These are phyloP conservation scores for Cacatua alba DNA, from an alignment of 2,113 vertebrate genomes.

Conservation along the genomic window DNA sequence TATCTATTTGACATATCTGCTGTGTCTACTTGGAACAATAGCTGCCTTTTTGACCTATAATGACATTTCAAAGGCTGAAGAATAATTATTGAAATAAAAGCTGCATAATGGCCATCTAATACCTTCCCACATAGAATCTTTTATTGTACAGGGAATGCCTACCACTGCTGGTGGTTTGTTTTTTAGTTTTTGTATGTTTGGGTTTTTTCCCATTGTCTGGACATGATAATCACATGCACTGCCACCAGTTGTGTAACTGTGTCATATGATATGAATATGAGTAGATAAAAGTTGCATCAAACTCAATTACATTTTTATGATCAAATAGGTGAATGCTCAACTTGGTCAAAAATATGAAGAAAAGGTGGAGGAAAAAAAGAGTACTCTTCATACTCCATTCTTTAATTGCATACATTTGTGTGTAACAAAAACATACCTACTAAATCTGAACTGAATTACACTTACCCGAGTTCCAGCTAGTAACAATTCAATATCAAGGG, in stretches of 20 bases:
- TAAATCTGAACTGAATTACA: background rate
- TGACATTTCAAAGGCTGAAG: conserved; percentile 72
- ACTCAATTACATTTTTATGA: background rate
- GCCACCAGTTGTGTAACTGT: conserved; percentile 11
- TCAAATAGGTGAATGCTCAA: background rate
- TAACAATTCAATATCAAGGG: background rate
- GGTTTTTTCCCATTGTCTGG: background rate
- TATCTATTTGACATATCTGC: background rate
- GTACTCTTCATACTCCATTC: background rate
- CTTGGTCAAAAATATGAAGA: background rate
- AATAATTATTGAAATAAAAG: conserved; percentile 78
- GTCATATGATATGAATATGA: background rate
- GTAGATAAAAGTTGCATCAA: background rate
- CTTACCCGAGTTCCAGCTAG: background rate
- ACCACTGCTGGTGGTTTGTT: background rate
- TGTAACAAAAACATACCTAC: background rate
- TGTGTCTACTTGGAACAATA: conserved; percentile 56
- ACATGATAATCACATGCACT: conserved; percentile 37
- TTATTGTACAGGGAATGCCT: conserved; percentile 44
- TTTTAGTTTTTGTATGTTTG: background rate
- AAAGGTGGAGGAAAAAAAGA: background rate
- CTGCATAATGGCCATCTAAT: conserved; percentile 65
- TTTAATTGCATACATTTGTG: background rate
- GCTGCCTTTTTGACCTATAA: conserved; percentile 68
- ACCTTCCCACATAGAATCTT: conserved; percentile 53